These are phyloP conservation scores for Campopleginae sp. DNA, from an alignment of 2,888 invertebrate genomes.

Conservation along the genomic window DNA sequence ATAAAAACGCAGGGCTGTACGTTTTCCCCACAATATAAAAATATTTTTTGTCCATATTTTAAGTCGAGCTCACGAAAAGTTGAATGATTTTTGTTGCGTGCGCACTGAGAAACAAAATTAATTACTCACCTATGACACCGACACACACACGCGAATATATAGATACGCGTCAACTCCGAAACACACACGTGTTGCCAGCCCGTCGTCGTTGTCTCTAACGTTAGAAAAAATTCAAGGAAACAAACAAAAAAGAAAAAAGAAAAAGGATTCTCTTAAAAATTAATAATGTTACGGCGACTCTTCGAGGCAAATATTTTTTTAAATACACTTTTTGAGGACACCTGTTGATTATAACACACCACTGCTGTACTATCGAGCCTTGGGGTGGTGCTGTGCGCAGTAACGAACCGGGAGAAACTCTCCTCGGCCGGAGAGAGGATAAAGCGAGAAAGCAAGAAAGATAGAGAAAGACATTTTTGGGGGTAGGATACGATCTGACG, in stretches of 20 bases:
- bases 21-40: conserved; percentile 11
- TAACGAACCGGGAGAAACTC: conserved; percentile 52
- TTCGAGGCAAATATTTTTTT: conserved; percentile 68
- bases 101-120: conserved; percentile 42
- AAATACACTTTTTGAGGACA: conserved; percentile 72
- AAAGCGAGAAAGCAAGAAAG: neutral
- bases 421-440: conserved; percentile 26
- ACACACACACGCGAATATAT: conserved; percentile 15
- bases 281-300: neutral
- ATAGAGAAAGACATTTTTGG: conserved; percentile 15
- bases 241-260: neutral
- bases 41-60: neutral
- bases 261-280: neutral
- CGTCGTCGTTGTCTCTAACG: neutral
- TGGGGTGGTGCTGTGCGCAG: conserved; percentile 62
- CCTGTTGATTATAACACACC: conserved; percentile 71
- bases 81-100: conserved; percentile 65
- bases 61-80: conserved; percentile 1
- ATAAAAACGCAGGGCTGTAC: conserved; percentile 41
- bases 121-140: conserved; percentile 14
- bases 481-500: neutral
- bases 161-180: neutral
- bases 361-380: conserved; percentile 64
- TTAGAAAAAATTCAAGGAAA: conserved; percentile 15
- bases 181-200: conserved; percentile 3